Base-by-base conservation (phyloP, 1,140 invertebrate genomes). In the Brachionus manjavacas region DNA sequence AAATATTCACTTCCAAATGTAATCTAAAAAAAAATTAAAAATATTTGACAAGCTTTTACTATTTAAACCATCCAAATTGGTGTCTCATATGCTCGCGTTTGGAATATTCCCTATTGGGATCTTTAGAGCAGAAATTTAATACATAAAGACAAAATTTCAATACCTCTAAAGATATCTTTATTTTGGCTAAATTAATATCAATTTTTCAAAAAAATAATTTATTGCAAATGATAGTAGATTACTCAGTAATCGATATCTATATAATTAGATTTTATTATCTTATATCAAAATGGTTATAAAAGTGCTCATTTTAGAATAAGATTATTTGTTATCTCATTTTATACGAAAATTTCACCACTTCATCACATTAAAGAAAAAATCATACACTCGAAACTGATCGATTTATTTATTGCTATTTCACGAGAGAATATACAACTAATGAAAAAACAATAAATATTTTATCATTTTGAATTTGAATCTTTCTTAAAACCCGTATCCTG, bases 361-460 rank as follows among this genome's bases (percentile, higher is more conserved):
- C 28, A 72, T 72, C 66, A 68, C 66, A 35, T 68, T 35, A 31
- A 68, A 39, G 31, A 68, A 68, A 68, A 28, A 68, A 31, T 31
- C 9, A 68, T 68, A 68, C 7, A 68, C 66, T 23, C 31, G n/a
- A 12, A 68, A 68, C 23, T 68, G 25, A 68, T 68, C 31, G n/a
- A 68, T 68, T 68, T 28, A 72, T 39, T 20, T 72, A 7, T 39
- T 23, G 8, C 43, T 72, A 72, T 16, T 72, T 72, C 68, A 72
- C 68, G 3, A 72, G 68, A 43, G 68, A 39, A 72, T 39, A 31
- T 28, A 68, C 43, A 68, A 39, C 16, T 39, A 72, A 72, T 41
- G 68, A 41, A 39, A 72, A 72, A 72, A 72, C 68, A 72, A 72
- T 72, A 72, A 72, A 72, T 72, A 72, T 72, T 72, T 72, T 41